Base-by-base conservation (phyloP, 2,797 vertebrate species). In the Novumbra hubbsi region DNA sequence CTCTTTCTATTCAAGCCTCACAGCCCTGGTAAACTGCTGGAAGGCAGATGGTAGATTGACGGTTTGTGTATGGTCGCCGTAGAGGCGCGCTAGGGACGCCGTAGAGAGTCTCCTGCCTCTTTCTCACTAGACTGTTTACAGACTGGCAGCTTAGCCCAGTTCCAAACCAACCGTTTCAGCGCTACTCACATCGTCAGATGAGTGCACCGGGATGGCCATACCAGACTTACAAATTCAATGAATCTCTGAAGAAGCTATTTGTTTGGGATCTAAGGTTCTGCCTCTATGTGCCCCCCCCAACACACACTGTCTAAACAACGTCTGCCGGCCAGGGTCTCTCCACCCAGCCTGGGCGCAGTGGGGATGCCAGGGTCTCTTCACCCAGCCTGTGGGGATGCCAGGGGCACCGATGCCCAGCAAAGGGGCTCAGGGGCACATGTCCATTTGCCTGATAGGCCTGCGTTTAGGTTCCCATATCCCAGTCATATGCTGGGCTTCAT, bases 91-190 rank as follows among this genome's bases (percentile, higher is more conserved):
- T 21, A 45, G 5, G 1, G 66, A 14, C 48, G n/a, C 21, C 12
- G 41, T 45, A 65, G 63, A 16, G 63, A 12, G 15, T 24, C 32
- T 60, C 69, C 30, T 24, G 50, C 15, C 69, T 71, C 19, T 4
- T 28, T 30, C 49, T 19, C 48, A 27, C 68, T 27, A 69, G 68
- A 24, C 45, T 7, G 12, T 16, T 45, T 27, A 49, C 68, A 70
- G 68, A 70, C 68, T 32, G 68, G 49, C 68, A 52, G 48, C 68
- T 28, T 19, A 50, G 27, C 68, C 11, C 48, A 9, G 16, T 19
- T 30, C 4, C 15, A 30, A 49, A 17, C 68, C 27, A 16, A 2
- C 16, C 5, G 45, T 3, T 19, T 69, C 48, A 50, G n/a, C 38
- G 55, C 15, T 9, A 30, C 17, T 17, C 68, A 50, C 14, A 52